These are phyloP conservation scores for Macquaria ambigua DNA, from an alignment of 2,113 vertebrate species.

Conservation along the genomic window DNA sequence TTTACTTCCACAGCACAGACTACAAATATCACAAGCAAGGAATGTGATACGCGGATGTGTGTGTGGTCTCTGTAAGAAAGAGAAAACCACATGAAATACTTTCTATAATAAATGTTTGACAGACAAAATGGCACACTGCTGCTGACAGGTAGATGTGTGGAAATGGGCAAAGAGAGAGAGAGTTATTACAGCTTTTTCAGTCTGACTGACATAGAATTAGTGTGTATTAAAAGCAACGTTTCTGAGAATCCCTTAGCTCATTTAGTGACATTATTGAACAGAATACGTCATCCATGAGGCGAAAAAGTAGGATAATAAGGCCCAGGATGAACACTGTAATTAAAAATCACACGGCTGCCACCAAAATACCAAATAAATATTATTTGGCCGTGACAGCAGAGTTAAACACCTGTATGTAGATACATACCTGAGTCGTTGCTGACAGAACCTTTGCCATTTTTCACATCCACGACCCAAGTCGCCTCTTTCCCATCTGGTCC, in stretches of 20 bases:
- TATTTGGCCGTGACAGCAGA: neutral
- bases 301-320: neutral
- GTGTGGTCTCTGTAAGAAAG: neutral
- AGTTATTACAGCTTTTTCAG: too few relatives aligned
- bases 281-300: neutral
- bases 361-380: neutral
- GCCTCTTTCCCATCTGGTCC: constrained; percentile 92
- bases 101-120: too few relatives aligned
- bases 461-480: constrained; percentile 94
- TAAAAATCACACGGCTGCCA: neutral
- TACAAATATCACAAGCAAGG: neutral
- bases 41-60: neutral
- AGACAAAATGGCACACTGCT: neutral
- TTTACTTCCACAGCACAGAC: neutral
- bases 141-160: neutral
- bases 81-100: neutral
- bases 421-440: constrained; percentile 86
- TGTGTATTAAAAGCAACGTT: neutral
- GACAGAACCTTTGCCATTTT: constrained; percentile 92
- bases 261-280: neutral
- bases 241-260: neutral
- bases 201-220: neutral
- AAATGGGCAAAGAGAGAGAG: neutral
- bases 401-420: neutral
- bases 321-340: too few relatives aligned